These are phyloP conservation scores for Papilio glaucus DNA, from an alignment of 1,140 invertebrate genomes.

Conservation along the genomic window DNA sequence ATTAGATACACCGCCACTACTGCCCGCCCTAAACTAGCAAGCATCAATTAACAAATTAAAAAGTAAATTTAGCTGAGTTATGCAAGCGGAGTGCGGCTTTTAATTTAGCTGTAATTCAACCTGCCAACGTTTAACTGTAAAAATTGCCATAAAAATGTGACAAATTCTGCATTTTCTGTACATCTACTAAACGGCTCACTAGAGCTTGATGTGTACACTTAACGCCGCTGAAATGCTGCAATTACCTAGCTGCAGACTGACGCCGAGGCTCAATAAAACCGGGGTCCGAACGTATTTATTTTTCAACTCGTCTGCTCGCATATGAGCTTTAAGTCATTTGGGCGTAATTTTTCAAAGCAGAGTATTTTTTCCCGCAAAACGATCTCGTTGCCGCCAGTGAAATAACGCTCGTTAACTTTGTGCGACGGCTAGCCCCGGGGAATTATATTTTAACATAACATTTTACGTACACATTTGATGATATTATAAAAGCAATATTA, in stretches of 20 bases:
- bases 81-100: constrained; percentile 21
- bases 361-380: constrained; percentile 62
- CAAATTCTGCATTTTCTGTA: constrained; percentile 1
- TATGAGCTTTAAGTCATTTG: constrained; percentile 78
- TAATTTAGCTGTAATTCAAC: constrained; percentile 65
- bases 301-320: constrained; percentile 55
- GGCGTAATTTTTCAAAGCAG: constrained; percentile 72
- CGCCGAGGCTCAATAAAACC: constrained; percentile 63
- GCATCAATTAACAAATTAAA: constrained; percentile 25
- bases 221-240: constrained; percentile 50
- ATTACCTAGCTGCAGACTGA: constrained; percentile 64
- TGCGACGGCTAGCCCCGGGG: constrained; percentile 57
- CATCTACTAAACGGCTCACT: constrained; percentile 17
- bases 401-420: constrained; percentile 79
- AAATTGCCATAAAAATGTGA: constrained; percentile 17
- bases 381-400: constrained; percentile 57
- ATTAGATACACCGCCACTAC: background rate
- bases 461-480: constrained; percentile 49
- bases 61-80: constrained; percentile 34
- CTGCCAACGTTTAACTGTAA: constrained; percentile 23
- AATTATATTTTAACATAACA: constrained; percentile 74
- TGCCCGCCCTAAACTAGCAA: constrained; percentile 6
- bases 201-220: constrained; percentile 39
- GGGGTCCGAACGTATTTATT: constrained; percentile 56
- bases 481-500: constrained; percentile 13